phyloP scores from a whole-genome alignment of 2,888 invertebrate species.

The Plagiodera versicolora region DNA sequence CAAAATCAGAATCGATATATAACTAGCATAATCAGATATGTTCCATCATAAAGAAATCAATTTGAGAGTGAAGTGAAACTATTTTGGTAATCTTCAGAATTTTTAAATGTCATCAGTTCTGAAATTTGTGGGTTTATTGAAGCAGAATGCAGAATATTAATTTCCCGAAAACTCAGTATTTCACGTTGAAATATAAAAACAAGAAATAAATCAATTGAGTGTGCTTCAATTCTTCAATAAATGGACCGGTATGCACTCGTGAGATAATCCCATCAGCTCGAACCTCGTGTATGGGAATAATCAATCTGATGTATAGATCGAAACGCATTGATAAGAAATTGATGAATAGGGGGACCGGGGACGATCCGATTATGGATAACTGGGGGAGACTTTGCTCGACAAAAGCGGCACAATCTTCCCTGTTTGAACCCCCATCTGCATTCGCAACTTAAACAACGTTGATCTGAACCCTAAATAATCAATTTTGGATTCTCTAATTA shows the following conservation, averaged over 20 bases:
- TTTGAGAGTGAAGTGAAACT: too few relatives aligned
- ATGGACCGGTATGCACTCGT: slow-evolving; percentile 11
- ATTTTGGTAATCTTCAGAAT: too few relatives aligned
- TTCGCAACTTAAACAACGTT: slow-evolving; percentile 42
- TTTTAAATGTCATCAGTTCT: too few relatives aligned
- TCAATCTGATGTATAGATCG: slow-evolving; percentile 28
- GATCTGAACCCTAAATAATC: slow-evolving; percentile 41
- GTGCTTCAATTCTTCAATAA: background rate
- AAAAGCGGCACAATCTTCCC: slow-evolving; percentile 39
- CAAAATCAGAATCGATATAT: too few relatives aligned
- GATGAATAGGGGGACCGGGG: slow-evolving; percentile 40
- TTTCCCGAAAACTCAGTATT: too few relatives aligned
- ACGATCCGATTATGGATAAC: slow-evolving; percentile 43
- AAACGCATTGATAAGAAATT: slow-evolving; percentile 41
- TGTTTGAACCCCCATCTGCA: slow-evolving; percentile 42
- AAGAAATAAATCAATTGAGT: too few relatives aligned
- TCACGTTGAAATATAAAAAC: too few relatives aligned
- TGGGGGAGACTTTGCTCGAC: slow-evolving; percentile 43
- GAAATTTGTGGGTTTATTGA: too few relatives aligned
- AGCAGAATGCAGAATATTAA: too few relatives aligned
- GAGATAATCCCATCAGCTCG: slow-evolving; percentile 18
- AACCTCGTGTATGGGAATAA: slow-evolving; percentile 17
- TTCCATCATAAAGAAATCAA: too few relatives aligned
- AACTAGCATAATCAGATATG: too few relatives aligned
- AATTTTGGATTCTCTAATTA: slow-evolving; percentile 47